These are phyloP conservation scores for Pseudocheirus occidentalis DNA, from an alignment of 2,797 vertebrate species.

Conservation along the genomic window DNA sequence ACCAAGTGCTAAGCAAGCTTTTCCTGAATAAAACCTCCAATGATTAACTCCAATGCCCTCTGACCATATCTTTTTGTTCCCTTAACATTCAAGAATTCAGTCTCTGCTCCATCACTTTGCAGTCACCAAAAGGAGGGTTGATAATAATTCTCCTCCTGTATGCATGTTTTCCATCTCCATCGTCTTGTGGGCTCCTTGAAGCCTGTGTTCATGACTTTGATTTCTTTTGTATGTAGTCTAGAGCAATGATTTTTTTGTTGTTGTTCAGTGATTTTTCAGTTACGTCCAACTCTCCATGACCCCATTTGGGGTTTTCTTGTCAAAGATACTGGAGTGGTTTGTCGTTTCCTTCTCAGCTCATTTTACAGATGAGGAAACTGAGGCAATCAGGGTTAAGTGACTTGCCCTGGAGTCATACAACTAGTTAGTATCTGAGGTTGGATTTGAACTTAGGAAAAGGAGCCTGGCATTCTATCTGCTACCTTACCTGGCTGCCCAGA, in stretches of 20 bases:
- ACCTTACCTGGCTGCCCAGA: neutral
- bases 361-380: neutral
- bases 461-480: neutral
- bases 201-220: neutral
- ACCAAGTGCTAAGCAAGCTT: neutral
- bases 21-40: neutral
- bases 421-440: neutral
- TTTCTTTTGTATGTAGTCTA: neutral
- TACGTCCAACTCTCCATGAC: neutral
- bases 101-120: neutral
- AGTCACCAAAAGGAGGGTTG: neutral
- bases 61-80: neutral
- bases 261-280: neutral
- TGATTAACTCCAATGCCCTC: neutral
- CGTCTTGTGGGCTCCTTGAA: neutral
- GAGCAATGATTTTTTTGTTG: neutral
- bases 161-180: neutral
- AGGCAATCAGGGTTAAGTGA: neutral
- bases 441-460: neutral
- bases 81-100: neutral
- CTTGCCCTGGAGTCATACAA: neutral
- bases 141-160: neutral
- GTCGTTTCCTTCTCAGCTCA: neutral
- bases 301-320: neutral
- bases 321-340: neutral